Evolutionary conservation across 1,140 invertebrate species (phyloP), one percentile per base, ranked within the genome.

Genomic region (Drosophila truncata): DNA sequence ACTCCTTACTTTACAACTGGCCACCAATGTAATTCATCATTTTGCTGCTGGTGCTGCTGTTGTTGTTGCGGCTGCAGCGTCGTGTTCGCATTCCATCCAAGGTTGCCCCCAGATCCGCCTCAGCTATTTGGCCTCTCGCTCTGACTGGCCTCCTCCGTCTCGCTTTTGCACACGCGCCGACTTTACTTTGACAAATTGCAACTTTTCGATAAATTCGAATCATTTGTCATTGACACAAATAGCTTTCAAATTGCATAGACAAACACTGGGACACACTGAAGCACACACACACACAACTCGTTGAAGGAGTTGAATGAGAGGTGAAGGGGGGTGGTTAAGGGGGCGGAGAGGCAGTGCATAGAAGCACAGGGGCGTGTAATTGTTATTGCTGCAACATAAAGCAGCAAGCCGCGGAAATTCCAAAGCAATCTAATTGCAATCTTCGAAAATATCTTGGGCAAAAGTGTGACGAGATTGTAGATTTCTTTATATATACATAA

Each of bases 191-290:
- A 84, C 86, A 85, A 91, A 90, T 82, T 90, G 85, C 85, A 90
- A 90, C 75, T 85, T 85, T 90, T 90, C 85, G 82, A 90, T 90
- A 85, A 80, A 85, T 90, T 91, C 85, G 85, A 90, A 90, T 90
- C 86, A 88, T 88, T 88, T 88, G 85, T 90, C 85, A 90, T 90
- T 90, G 85, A 90, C 85, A 90, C 85, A 90, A 90, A 90, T 90
- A 90, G 78, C 86, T 90, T 90, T 90, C 86, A 90, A 90, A 90
- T 88, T 88, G 85, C 73, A 81, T 64, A 84, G 76, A 71, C 81
- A 84, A 71, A 67, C 63, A 61, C 47, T 74, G 52, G 72, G 35
- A 79, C 42, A 63, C 14, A 66, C 42, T 44, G 8, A 23, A 10
- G 42, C 41, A 64, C 58, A 58, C 25, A 54, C 52, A 59, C 35